Conservation (phyloP, 1,140 invertebrate genomes). For the Cydia strobilella region DNA sequence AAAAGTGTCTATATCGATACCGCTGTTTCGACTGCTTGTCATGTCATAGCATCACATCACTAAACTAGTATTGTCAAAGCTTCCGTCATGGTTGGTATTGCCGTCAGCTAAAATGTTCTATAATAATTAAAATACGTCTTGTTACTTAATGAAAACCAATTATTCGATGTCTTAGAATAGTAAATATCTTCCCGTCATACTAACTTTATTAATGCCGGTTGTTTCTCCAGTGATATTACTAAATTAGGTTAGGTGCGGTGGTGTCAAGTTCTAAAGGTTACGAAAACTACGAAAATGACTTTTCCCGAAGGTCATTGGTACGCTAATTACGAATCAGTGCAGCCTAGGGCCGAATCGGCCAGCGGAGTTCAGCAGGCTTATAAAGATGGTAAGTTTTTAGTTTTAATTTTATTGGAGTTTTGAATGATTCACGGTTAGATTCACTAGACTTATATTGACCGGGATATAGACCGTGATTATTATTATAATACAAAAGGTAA, state of each 20-base stretch:
- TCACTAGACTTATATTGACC: no score
- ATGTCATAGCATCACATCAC: background rate
- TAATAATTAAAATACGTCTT: background rate
- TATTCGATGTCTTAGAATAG: background rate
- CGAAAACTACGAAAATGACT: constrained; percentile 49
- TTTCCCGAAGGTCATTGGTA: constrained; percentile 54
- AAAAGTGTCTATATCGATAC: background rate
- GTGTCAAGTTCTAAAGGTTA: constrained; percentile 26
- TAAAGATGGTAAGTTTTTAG: constrained; percentile 51
- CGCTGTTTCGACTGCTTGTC: background rate
- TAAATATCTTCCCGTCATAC: background rate
- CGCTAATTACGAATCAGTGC: constrained; percentile 41
- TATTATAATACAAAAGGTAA: no score
- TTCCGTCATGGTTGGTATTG: background rate
- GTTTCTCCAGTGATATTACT: constrained; percentile 28
- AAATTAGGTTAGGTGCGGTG: constrained; percentile 39
- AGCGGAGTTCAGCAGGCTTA: constrained; percentile 55
- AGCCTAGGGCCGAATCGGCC: constrained; percentile 35
- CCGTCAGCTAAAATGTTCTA: background rate
- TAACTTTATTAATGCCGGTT: background rate
- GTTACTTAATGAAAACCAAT: background rate
- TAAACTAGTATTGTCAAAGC: constrained; percentile 6
- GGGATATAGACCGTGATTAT: no score
- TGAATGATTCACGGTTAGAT: no score
- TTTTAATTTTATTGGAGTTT: no score